Base-by-base conservation (phyloP, 2,888 invertebrate genomes). In the Pomacea canaliculata region DNA sequence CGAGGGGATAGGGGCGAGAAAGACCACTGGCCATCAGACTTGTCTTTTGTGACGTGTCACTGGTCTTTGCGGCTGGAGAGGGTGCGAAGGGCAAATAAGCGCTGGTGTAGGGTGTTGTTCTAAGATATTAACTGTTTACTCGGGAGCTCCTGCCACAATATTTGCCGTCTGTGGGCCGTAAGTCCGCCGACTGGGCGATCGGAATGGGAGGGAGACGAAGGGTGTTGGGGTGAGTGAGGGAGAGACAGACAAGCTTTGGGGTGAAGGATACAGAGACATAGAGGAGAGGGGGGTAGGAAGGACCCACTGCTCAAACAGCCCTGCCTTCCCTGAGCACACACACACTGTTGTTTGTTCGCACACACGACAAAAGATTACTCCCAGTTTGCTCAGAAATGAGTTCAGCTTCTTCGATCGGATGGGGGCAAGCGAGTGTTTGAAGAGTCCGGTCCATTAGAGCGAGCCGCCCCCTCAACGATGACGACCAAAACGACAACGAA, bases 71-170 rank as follows among this genome's bases (percentile, higher is more conserved):
- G 48, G 70, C 13, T 51, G 27, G 27, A 27, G n/a, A 48, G 60
- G 77, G 79, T 77, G 79, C 70, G 78, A 77, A 76, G 70, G n/a
- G 71, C 77, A 79, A 81, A 79, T 73, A 79, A 49, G 48, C 65
- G 76, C 68, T 68, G 70, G 69, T 48, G 78, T 69, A 48, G 78
- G 70, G 76, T 78, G 78, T 81, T 78, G 78, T 78, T 79, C 70
- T 77, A 79, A 81, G 81, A 78, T 79, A 81, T 81, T 78, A 81
- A 73, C 81, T 81, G 79, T 81, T 81, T 79, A 81, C 81, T 76
- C 73, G 69, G 68, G 63, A 76, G 73, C 75, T 73, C n/a, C 72
- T 76, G 59, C 75, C 70, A 73, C 78, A 81, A 78, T 79, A 78
- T 78, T 79, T 79, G 76, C 75, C 78, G 79, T 77, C 77, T 78